These are phyloP conservation scores for Nomia melanderi DNA, from an alignment of 1,140 invertebrate species.

Conservation along the genomic window DNA sequence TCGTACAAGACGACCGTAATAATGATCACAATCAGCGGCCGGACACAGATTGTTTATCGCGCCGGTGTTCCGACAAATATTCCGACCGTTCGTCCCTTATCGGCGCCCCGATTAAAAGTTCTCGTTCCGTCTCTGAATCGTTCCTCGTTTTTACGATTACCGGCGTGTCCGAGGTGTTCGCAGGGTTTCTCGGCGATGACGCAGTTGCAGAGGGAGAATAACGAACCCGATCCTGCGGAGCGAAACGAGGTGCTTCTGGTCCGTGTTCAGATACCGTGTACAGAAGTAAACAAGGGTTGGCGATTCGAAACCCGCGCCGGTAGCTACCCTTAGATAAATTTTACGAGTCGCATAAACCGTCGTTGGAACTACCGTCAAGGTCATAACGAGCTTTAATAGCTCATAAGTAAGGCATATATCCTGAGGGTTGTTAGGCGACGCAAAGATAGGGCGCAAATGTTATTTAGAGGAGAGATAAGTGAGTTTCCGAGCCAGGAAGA, in stretches of 20 bases:
- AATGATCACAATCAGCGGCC: too few species aligned
- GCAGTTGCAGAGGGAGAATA: background rate
- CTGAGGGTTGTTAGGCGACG: slow-evolving; percentile 21
- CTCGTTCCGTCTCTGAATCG: background rate
- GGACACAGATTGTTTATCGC: too few species aligned
- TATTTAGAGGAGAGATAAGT: slow-evolving; percentile 47
- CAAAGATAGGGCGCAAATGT: slow-evolving; percentile 43
- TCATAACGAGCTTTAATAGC: slow-evolving; percentile 55
- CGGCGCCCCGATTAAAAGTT: too few species aligned
- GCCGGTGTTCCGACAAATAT: too few species aligned
- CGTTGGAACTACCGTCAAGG: background rate
- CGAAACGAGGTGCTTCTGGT: background rate
- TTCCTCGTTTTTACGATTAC: background rate
- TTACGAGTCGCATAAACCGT: slow-evolving; percentile 41
- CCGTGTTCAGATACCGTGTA: background rate
- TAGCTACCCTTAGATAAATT: slow-evolving; percentile 40
- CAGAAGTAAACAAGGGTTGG: slow-evolving; percentile 43
- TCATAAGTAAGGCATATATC: slow-evolving; percentile 38
- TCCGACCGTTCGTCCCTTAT: too few species aligned
- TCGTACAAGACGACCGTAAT: too few species aligned
- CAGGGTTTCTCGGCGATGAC: background rate
- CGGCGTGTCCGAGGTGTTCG: background rate
- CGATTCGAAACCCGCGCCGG: background rate
- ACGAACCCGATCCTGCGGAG: background rate
- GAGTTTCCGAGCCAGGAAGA: slow-evolving; percentile 18